Conservation (phyloP, 2,113 vertebrate genomes). For the Xenopus laevis region DNA sequence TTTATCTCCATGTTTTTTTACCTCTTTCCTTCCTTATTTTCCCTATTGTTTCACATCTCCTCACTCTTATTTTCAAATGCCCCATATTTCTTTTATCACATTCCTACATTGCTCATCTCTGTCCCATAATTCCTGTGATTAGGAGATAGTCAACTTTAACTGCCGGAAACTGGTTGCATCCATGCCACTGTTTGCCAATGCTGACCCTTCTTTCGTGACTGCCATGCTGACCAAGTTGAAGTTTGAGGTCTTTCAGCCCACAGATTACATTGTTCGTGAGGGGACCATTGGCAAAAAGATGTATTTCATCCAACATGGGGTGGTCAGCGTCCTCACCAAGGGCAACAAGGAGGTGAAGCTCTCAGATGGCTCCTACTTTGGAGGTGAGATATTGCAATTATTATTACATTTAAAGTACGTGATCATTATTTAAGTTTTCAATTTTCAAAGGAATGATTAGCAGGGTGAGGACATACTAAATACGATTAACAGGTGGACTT, state of each 20-base stretch:
- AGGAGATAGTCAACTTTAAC: constrained; percentile 98
- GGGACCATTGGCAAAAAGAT: constrained; percentile 97
- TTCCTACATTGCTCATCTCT: not conserved
- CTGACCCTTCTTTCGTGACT: constrained; percentile 94
- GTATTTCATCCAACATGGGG: constrained; percentile 96
- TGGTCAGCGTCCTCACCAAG: constrained; percentile 83
- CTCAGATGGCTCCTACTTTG: constrained; percentile 92
- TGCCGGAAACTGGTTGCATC: constrained; percentile 96
- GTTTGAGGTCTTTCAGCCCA: constrained; percentile 95
- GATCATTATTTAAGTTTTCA: no score
- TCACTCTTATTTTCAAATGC: no score
- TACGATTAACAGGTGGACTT: no score
- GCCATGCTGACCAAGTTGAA: constrained; percentile 95
- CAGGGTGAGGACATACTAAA: no score
- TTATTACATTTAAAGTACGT: not conserved
- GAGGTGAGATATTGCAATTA: constrained; percentile 67
- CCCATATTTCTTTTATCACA: no score
- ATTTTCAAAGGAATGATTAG: no score
- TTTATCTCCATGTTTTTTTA: no score
- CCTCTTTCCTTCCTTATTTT: no score
- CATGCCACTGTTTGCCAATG: constrained; percentile 95
- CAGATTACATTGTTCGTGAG: constrained; percentile 89
- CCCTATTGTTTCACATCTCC: no score
- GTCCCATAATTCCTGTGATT: not conserved
- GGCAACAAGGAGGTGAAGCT: constrained; percentile 89